Percentiles rank a stretch among this genome's conserved stretches.
Evolutionary conservation across 2,113 vertebrate species (phyloP).

Genomic region (Archocentrus centrarchus): DNA sequence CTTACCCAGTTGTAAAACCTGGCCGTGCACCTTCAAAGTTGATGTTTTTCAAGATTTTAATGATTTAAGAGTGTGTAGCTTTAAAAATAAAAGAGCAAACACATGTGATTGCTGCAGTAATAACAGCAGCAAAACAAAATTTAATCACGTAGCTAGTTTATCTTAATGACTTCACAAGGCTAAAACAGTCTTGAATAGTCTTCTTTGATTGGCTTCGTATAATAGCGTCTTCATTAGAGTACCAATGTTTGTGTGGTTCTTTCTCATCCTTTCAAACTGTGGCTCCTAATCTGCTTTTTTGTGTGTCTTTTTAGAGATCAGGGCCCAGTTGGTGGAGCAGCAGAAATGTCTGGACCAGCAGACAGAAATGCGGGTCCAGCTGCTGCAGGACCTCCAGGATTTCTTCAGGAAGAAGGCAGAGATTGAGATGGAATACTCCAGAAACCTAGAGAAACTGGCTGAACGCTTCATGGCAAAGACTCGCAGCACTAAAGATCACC

Average conservation of each 20-base stretch:
- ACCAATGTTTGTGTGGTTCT: neutral
- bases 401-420: constrained; percentile 99
- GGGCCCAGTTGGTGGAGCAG: constrained; percentile 95
- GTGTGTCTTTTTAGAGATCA: constrained; percentile 86
- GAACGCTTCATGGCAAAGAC: constrained; percentile 99
- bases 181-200: no score
- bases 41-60: neutral
- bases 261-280: neutral
- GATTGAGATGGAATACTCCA: constrained; percentile 98
- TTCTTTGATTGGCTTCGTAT: no score
- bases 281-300: neutral
- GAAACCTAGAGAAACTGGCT: constrained; percentile 96
- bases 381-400: constrained; percentile 98
- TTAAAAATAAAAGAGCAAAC: neutral
- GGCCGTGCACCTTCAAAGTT: neutral
- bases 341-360: constrained; percentile 99
- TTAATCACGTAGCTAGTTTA: neutral
- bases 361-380: constrained; percentile 96
- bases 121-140: neutral
- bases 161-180: no score
- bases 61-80: neutral
- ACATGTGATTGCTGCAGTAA: neutral
- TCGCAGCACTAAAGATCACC: constrained; percentile 98
- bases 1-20: neutral
- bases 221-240: neutral